phyloP scores from a whole-genome alignment of 1,140 invertebrate genomes.

The Telenomus remus region DNA sequence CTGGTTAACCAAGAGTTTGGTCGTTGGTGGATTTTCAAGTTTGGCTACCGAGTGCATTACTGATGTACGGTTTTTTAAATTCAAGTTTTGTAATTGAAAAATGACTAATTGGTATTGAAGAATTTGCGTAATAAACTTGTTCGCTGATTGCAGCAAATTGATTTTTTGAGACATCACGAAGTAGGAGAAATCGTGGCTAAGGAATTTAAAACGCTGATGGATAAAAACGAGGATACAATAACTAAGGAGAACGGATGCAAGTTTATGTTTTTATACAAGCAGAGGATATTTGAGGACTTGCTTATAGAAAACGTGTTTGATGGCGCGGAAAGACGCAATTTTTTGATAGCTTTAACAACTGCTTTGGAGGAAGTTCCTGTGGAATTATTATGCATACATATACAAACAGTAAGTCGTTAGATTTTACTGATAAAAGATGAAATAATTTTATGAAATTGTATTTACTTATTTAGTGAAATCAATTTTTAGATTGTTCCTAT shows the following conservation, averaged over 20 bases:
- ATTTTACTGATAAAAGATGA: conserved; percentile 6
- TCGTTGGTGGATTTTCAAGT: conserved; percentile 35
- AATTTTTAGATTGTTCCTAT: conserved; percentile 79
- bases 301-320: conserved; percentile 71
- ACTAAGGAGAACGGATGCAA: conserved; percentile 66
- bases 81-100: no score
- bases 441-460: not conserved
- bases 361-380: conserved; percentile 79
- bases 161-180: conserved; percentile 59
- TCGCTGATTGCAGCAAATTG: conserved; percentile 64
- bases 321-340: conserved; percentile 74
- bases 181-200: conserved; percentile 61
- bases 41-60: conserved; percentile 35
- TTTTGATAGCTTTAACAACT: conserved; percentile 79
- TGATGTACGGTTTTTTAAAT: conserved; percentile 33
- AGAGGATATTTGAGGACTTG: conserved; percentile 79
- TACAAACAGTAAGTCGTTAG: conserved; percentile 75
- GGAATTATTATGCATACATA: conserved; percentile 78
- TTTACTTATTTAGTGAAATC: conserved; percentile 19
- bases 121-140: no score
- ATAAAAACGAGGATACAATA: conserved; percentile 62
- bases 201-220: conserved; percentile 62
- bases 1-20: conserved; percentile 48
- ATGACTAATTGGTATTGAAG: no score
- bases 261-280: conserved; percentile 77